Percentiles rank a stretch among this genome's conserved stretches.
phyloP scores from a whole-genome alignment of 1,140 invertebrate genomes.

The Aricia agestis region DNA sequence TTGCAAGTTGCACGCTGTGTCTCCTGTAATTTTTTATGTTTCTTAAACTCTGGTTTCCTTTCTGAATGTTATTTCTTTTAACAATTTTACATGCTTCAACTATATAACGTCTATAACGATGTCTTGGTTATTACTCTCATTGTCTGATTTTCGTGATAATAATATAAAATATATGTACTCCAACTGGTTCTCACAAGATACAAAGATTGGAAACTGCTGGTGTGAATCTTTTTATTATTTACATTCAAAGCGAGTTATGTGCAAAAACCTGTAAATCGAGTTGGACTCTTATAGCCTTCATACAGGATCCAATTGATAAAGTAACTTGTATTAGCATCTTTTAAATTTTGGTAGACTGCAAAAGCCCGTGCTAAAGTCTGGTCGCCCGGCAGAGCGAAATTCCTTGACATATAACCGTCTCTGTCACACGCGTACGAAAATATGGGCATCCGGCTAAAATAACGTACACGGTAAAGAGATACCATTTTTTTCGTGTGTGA shows the following conservation, averaged over 20 bases:
- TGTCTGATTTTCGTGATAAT: neutral
- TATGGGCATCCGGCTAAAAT: no score
- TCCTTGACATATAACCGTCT: no score
- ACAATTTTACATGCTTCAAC: neutral
- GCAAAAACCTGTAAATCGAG: neutral
- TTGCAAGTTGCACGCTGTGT: neutral
- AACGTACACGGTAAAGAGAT: no score
- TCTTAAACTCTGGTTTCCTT: neutral
- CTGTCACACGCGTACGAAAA: no score
- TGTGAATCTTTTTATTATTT: neutral
- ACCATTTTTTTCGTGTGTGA: no score
- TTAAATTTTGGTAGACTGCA: no score
- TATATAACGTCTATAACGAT: no score
- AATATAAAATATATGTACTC: neutral
- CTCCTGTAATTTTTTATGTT: neutral
- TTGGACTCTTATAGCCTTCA: neutral
- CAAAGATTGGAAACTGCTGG: neutral
- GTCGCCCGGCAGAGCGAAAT: no score
- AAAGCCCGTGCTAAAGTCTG: no score
- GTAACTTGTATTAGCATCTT: no score
- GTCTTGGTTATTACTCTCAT: neutral
- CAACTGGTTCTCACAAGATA: neutral
- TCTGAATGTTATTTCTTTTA: neutral
- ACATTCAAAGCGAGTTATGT: neutral
- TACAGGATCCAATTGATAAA: neutral